Percentiles rank a stretch among this genome's conserved stretches.
Evolutionary conservation across 1,140 invertebrate genomes (phyloP).

Genomic region (Lithobius niger): DNA sequence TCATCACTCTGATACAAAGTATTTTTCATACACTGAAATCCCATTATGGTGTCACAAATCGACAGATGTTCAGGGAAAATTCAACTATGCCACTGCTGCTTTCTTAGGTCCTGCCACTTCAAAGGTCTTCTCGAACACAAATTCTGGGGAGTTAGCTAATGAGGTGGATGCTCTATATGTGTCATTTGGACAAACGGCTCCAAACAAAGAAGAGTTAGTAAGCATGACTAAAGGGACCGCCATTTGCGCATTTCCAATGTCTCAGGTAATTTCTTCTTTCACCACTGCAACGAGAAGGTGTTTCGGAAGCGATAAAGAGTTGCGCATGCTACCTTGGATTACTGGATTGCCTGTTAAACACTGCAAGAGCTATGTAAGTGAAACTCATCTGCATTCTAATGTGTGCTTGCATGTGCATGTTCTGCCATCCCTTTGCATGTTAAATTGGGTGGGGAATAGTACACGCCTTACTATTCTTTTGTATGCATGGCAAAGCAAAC

Average conservation of each 20-base stretch:
- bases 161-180: constrained; percentile 17
- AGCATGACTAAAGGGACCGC: constrained; percentile 16
- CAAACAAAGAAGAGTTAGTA: neutral
- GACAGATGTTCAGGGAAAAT: too few relatives aligned
- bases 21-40: constrained; percentile 25
- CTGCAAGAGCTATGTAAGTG: neutral
- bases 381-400: too few relatives aligned
- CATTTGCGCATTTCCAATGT: constrained; percentile 21
- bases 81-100: constrained; percentile 19
- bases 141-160: neutral
- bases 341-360: neutral
- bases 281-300: constrained; percentile 19
- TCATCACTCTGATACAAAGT: constrained; percentile 19
- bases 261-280: constrained; percentile 15
- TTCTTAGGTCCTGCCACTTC: constrained; percentile 11
- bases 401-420: too few relatives aligned
- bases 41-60: constrained; percentile 18
- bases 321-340: constrained; percentile 3
- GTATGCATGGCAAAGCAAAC: too few relatives aligned
- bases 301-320: constrained; percentile 11
- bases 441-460: too few relatives aligned
- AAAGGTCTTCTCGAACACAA: neutral
- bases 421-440: too few relatives aligned
- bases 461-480: too few relatives aligned
- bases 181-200: constrained; percentile 15